Base-by-base conservation (phyloP, 2,888 invertebrate species). In the Merodon equestris region DNA sequence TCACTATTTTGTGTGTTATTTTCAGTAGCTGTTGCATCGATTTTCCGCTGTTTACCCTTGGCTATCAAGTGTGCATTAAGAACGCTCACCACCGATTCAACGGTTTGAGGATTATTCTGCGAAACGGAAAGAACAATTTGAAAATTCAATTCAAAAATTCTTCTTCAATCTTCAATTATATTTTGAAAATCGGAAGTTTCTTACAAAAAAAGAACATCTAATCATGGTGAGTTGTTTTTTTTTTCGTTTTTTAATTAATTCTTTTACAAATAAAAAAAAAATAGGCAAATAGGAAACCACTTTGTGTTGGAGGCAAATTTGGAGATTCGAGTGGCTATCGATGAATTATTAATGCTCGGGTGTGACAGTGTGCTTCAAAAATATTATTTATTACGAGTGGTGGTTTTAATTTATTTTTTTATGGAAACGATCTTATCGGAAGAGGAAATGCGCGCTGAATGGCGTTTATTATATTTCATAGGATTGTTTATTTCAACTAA, bases 221-320 rank as follows among this genome's bases (percentile, higher is more conserved):
- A 61, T 48, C 56, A 77, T 77, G 76, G 76, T 77, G 50, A 77
- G 76, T 61, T n/a, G n/a, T n/a, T n/a, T n/a, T n/a, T n/a, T n/a
- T n/a, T n/a, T 47, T n/a, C n/a, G n/a, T n/a, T 58, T 48, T 45
- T 47, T 68, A 14, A 12, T 50, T 75, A 64, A 3, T n/a, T n/a
- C n/a, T n/a, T n/a, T n/a, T n/a, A n/a, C n/a, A n/a, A n/a, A n/a
- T n/a, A n/a, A n/a, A n/a, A n/a, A n/a, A n/a, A n/a, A n/a, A n/a
- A n/a, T n/a, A n/a, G n/a, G n/a, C n/a, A n/a, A n/a, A n/a, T n/a
- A n/a, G n/a, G n/a, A n/a, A n/a, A n/a, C n/a, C n/a, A n/a, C n/a
- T n/a, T n/a, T 48, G 54, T 60, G 10, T 10, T n/a, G 40, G 10
- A 10, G 36, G 36, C 36, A 7, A 36, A 27, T 27, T 27, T 27